These are phyloP conservation scores for Hyperoplus lanceolatus DNA, from an alignment of 2,797 vertebrate genomes.

Conservation along the genomic window DNA sequence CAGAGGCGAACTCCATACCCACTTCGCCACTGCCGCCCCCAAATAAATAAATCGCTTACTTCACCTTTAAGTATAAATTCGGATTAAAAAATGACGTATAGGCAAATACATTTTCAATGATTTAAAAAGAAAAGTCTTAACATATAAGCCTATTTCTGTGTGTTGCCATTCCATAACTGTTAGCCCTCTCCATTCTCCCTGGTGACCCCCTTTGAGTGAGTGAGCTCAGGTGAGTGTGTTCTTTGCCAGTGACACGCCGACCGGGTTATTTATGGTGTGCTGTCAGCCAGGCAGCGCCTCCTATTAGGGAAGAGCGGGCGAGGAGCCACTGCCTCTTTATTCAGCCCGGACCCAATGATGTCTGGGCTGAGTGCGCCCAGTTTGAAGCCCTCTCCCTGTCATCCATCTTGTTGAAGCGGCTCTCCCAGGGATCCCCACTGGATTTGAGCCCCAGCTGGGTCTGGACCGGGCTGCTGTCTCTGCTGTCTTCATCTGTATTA, in stretches of 20 bases:
- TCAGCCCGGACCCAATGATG: constrained; percentile 79
- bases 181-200: constrained; percentile 40
- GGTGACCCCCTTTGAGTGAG: constrained; percentile 53
- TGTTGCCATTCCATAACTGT: constrained; percentile 23
- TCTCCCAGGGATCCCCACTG: constrained; percentile 66
- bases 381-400: constrained; percentile 72
- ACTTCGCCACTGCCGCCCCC: too few relatives aligned
- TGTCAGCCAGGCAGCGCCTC: constrained; percentile 82
- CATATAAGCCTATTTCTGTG: neutral
- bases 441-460: constrained; percentile 74
- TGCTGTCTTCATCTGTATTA: constrained; percentile 55
- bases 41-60: too few relatives aligned
- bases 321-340: constrained; percentile 81
- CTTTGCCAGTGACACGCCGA: constrained; percentile 63
- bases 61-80: too few relatives aligned
- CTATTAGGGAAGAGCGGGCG: constrained; percentile 77
- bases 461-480: constrained; percentile 53
- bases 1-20: too few relatives aligned
- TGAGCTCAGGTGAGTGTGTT: constrained; percentile 77
- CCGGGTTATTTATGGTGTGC: constrained; percentile 86
- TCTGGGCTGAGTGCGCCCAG: constrained; percentile 82
- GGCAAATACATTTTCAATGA: neutral
- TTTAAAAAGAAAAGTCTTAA: neutral
- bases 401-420: constrained; percentile 84
- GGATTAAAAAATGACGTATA: neutral